These are phyloP conservation scores for Agrilus biguttatus DNA, from an alignment of 2,888 invertebrate species.

Conservation along the genomic window DNA sequence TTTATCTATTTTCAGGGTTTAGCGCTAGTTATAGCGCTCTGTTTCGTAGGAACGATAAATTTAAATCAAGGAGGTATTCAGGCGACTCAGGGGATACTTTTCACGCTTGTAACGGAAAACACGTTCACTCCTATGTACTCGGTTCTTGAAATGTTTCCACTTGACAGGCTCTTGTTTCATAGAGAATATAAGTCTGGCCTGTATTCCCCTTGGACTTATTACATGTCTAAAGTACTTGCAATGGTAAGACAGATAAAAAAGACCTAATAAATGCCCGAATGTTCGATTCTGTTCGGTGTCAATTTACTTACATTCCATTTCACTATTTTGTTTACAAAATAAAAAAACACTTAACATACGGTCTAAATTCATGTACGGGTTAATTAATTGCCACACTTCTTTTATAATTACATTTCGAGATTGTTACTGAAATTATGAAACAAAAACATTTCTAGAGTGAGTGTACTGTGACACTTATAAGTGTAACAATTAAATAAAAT, in stretches of 20 bases:
- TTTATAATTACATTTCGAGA: no score
- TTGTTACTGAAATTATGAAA: no score
- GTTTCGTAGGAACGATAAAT: slow-evolving; percentile 62
- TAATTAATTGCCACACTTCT: no score
- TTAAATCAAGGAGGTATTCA: slow-evolving; percentile 71
- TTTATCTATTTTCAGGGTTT: slow-evolving; percentile 36
- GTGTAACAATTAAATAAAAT: no score
- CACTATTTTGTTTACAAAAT: no score
- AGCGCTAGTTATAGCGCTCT: slow-evolving; percentile 68
- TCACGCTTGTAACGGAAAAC: slow-evolving; percentile 79
- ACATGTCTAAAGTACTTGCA: slow-evolving; percentile 62
- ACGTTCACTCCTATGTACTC: slow-evolving; percentile 88
- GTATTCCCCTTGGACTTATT: slow-evolving; percentile 68
- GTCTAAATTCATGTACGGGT: no score
- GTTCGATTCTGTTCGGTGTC: not conserved
- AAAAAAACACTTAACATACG: no score
- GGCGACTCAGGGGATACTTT: slow-evolving; percentile 75
- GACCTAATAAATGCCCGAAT: not conserved
- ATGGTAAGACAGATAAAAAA: slow-evolving; percentile 45
- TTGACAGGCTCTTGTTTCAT: slow-evolving; percentile 62
- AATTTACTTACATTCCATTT: no score
- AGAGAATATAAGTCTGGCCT: slow-evolving; percentile 72
- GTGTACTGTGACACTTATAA: no score
- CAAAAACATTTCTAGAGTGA: no score
- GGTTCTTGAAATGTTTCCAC: slow-evolving; percentile 70